Base-by-base conservation (phyloP, 2,888 invertebrate species). In the Eupeodes latifasciatus region DNA sequence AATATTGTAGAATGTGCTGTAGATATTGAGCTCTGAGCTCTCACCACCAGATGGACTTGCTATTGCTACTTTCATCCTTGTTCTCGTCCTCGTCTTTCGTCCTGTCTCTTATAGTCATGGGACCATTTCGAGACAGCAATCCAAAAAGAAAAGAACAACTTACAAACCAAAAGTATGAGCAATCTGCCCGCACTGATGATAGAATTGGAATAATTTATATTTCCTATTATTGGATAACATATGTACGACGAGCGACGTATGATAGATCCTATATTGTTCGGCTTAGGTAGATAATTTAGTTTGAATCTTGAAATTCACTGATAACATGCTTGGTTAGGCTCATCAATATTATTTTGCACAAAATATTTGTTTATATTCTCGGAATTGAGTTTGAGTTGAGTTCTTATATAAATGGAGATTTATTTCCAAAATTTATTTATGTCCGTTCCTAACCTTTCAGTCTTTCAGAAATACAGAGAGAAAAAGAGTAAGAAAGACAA, bases 241-340 rank as follows among this genome's bases (percentile, higher is more conserved):
- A 51, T 75, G 57, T 67, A 36, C 40, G 27, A 27, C 27, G 27
- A 27, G 27, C 40, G 5, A 40, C 40, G 6, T 40, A 40, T 40
- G 6, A 40, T 47, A 79, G 12, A 36, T 12, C 2, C 5, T 51
- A 12, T 55, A 9, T 40, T 66, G 49, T 49, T 27, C 14, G 66
- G 27, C 66, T 49, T 14, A 66, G 62, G 85, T 88, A 88, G 62
- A 88, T 88, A 88, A 85, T 88, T 88, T 85, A 77, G 87, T 81
- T 69, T 72, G 78, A 88, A 81, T 81, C 53, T 80, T 72, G 77
- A 69, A 88, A 78, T 78, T 69, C 62, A 59, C 47, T 53, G 81
- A 85, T 81, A 78, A 76, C 81, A 85, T 74, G 74, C 80, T 78
- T 81, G 44, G 84, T 77, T 81, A 77, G 77, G 72, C 62, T 74